Conservation (phyloP, 2,797 vertebrate genomes). For the Cossypha caffra region DNA sequence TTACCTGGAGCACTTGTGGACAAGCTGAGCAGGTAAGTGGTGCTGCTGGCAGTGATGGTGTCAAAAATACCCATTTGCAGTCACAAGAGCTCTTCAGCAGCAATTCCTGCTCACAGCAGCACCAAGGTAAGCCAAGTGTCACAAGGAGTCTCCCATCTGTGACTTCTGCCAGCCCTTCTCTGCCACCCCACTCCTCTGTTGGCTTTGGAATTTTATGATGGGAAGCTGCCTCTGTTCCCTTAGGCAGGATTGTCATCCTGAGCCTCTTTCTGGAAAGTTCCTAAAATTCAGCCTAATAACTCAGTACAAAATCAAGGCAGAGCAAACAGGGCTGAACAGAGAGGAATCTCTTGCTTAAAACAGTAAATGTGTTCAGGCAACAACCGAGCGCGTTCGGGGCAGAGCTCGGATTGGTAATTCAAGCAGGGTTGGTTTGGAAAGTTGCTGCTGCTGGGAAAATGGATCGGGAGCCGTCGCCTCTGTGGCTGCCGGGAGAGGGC, state of each 20-base stretch:
- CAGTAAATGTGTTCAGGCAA: background rate
- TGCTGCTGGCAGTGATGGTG: background rate
- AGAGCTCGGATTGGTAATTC: background rate
- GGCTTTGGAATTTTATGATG: background rate
- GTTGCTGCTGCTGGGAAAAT: background rate
- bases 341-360: background rate
- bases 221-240: background rate
- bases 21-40: background rate
- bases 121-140: accelerated
- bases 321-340: background rate
- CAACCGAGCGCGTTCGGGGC: background rate
- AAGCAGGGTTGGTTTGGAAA: background rate
- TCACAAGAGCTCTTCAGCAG: background rate
- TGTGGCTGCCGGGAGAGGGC: conserved; percentile 49
- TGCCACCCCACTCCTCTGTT: background rate
- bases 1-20: background rate
- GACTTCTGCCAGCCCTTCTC: background rate
- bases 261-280: background rate
- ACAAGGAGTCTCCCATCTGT: background rate
- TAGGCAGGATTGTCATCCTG: background rate
- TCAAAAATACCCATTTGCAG: background rate
- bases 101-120: background rate
- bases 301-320: background rate
- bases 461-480: background rate
- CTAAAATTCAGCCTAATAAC: background rate